Evolutionary conservation across 2,797 vertebrate genomes (phyloP), one percentile per base, ranked within the genome.

Genomic region (Dallia pectoralis): DNA sequence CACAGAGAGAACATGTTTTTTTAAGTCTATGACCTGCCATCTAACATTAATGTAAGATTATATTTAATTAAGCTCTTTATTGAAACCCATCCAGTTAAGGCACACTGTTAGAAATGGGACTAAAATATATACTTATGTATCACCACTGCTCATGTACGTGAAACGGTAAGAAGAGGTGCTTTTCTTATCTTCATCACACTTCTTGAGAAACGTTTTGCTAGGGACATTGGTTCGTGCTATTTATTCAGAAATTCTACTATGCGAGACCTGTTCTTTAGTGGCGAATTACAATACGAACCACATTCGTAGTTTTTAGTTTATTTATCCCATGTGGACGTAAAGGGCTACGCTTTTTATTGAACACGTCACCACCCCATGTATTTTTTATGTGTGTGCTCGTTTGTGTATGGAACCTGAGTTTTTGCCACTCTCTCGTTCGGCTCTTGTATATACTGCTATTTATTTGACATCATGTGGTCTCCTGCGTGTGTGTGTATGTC

Each of bases 391-490:
- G 47, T 77, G 48, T 47, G 63, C 63, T 3, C 65, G 62, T 77
- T 36, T 73, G 27, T 78, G 66, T 3, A 3, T 44, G 8, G 40
- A 14, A 69, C 71, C 48, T 33, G 29, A 74, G 79, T 75, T 74
- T 18, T 53, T 56, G n/a, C 77, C 75, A 44, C 63, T 72, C 48
- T 66, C 70, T 53, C 62, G 48, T 51, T 68, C 72, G 56, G 67
- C 49, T 69, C 15, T 71, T 87, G 75, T 81, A 81, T 79, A 81
- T 69, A 71, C 2, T 72, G 33, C 40, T 88, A 86, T 89, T 90
- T 89, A 89, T 87, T 88, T 87, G 53, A 9, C 62, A 74, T 75
- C 65, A n/a, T 32, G 40, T 66, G 25, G 53, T 32, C 49, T 64
- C 18, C 36, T 25, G 49, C 61, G 36, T 61, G 70, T 67, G 36